phyloP scores from a whole-genome alignment of 2,888 invertebrate species.

The Lypha dubia region DNA sequence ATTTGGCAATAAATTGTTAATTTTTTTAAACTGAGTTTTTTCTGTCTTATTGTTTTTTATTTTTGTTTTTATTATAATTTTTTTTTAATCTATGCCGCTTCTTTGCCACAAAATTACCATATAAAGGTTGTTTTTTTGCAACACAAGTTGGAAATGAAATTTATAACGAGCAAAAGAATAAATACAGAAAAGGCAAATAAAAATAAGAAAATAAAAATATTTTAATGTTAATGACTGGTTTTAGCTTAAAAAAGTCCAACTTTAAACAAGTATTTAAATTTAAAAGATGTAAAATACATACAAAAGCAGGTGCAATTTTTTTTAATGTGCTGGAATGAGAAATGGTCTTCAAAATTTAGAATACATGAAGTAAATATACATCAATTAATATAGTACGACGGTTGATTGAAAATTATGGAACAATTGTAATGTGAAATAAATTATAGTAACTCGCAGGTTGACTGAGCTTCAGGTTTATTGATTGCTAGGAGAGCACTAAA shows the following conservation, averaged over 20 bases:
- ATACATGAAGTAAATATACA: not conserved
- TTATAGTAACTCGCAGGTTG: too few species aligned
- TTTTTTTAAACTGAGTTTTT: conserved; percentile 34
- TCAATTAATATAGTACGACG: conserved; percentile 1
- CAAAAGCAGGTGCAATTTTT: conserved; percentile 54
- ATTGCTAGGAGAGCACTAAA: too few species aligned
- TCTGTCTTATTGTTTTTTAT: not conserved
- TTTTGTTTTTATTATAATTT: not conserved
- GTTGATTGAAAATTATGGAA: not conserved
- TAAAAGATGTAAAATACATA: conserved; percentile 22
- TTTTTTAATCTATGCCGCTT: conserved; percentile 29
- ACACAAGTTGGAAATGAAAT: conserved; percentile 5
- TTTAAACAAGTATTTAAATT: conserved; percentile 23
- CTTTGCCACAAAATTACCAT: conserved; percentile 6
- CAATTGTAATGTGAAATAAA: too few species aligned
- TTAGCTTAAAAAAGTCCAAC: conserved; percentile 30
- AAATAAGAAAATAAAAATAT: conserved; percentile 34
- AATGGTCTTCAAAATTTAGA: not conserved
- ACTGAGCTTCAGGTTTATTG: too few species aligned
- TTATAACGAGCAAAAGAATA: not conserved
- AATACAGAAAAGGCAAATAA: not conserved
- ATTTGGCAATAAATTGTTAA: conserved; percentile 44
- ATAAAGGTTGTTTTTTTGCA: conserved; percentile 35
- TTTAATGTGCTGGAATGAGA: conserved; percentile 25
- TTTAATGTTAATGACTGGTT: conserved; percentile 51